Evolutionary conservation across 2,888 invertebrate species (phyloP).

Genomic region (Aphidoletes aphidimyza): DNA sequence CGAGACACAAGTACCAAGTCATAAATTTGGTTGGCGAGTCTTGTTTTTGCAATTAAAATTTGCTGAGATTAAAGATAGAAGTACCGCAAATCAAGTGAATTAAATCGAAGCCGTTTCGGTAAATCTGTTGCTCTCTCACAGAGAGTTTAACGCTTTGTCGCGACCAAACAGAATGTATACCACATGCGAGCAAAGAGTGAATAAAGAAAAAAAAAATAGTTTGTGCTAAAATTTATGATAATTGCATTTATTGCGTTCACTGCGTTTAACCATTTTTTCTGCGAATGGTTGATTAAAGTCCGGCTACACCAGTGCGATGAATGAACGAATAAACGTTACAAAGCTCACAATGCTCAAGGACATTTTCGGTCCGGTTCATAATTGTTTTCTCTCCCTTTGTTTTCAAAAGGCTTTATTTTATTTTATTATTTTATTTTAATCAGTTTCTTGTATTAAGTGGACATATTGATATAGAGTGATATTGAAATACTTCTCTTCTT

Average conservation of each 20-base stretch:
- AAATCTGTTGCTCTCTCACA: background rate
- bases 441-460: slow-evolving; percentile 19
- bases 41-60: slow-evolving; percentile 40
- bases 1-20: background rate
- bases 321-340: background rate
- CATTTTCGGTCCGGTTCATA: slow-evolving; percentile 8
- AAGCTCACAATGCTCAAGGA: slow-evolving; percentile 1
- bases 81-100: slow-evolving; percentile 44
- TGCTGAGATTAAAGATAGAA: slow-evolving; percentile 42
- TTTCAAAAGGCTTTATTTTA: slow-evolving; percentile 32
- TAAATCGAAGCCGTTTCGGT: background rate
- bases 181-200: background rate
- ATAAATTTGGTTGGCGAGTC: slow-evolving; percentile 47
- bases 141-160: no score
- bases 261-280: slow-evolving; percentile 24
- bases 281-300: slow-evolving; percentile 35
- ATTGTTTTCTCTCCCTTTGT: slow-evolving; percentile 18
- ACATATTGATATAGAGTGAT: slow-evolving; percentile 29
- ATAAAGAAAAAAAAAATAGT: no score
- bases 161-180: no score
- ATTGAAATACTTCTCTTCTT: background rate
- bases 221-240: slow-evolving; percentile 43
- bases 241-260: slow-evolving; percentile 44
- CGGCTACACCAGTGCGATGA: background rate
- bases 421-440: slow-evolving; percentile 46